Percentiles rank a stretch among this genome's conserved stretches.
Evolutionary conservation across 2,797 vertebrate species (phyloP).

Genomic region (Ceyx erithaca): DNA sequence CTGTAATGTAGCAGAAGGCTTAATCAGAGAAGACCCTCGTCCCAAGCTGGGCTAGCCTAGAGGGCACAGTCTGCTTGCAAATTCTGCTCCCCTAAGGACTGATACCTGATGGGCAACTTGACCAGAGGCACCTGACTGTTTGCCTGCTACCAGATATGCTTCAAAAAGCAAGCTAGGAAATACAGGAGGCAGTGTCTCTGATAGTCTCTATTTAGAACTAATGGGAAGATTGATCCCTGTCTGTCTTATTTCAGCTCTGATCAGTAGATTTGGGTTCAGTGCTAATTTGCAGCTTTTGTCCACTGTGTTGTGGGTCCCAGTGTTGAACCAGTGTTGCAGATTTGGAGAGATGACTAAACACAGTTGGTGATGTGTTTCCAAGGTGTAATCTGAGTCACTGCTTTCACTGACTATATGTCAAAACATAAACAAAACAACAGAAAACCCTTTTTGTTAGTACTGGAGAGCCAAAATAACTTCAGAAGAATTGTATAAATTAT

Average conservation of each 20-base stretch:
- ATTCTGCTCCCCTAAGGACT: neutral
- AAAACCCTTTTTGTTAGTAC: neutral
- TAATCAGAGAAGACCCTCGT: neutral
- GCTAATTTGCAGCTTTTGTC: neutral
- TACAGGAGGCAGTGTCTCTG: neutral
- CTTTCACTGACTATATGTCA: constrained; percentile 21
- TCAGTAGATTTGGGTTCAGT: neutral
- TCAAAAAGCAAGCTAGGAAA: neutral
- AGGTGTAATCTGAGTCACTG: neutral
- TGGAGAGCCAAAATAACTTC: neutral
- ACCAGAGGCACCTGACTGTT: neutral
- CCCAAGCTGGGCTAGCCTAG: neutral
- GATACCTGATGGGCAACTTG: neutral
- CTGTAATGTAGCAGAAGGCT: neutral
- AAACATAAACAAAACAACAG: constrained; percentile 27
- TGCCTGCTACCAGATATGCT: neutral
- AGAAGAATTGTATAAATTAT: neutral
- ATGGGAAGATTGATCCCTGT: neutral
- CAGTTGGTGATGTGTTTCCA: neutral
- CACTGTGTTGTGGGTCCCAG: neutral
- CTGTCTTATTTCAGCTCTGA: neutral
- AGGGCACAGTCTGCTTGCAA: neutral
- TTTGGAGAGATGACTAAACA: constrained; percentile 17
- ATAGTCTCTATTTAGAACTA: constrained; percentile 7
- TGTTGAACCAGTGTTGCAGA: neutral